A percentile compares a stretch with the other conserved stretches of the same genome.
These are phyloP conservation scores for Butorides virescens DNA, from an alignment of 2,113 vertebrate genomes.

Conservation along the genomic window DNA sequence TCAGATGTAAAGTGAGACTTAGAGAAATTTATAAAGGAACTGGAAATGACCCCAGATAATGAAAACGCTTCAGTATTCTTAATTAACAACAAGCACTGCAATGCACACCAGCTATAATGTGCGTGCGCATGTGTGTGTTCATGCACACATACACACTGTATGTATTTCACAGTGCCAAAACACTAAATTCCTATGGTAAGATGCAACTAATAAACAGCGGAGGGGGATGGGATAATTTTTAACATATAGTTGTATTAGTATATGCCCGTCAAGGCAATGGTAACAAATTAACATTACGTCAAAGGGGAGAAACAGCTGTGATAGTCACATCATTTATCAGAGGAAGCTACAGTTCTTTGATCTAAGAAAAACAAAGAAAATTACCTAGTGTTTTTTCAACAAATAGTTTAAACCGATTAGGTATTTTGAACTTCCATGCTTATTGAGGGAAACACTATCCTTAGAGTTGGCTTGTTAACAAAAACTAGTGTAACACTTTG, in stretches of 20 bases:
- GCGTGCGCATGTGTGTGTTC: fast-evolving
- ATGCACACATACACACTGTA: neutral
- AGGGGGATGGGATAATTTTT: neutral
- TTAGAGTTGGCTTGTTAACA: conserved; percentile 70
- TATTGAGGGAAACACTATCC: conserved; percentile 62
- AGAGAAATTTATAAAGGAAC: neutral
- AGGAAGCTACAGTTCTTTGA: conserved; percentile 43
- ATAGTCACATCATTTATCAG: conserved; percentile 39
- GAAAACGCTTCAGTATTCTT: neutral
- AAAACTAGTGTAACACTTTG: conserved; percentile 66
- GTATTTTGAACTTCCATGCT: conserved; percentile 56
- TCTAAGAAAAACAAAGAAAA: conserved; percentile 59
- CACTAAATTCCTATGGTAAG: neutral
- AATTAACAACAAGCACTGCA: neutral
- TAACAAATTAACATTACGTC: conserved; percentile 3
- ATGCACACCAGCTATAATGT: neutral
- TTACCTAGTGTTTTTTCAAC: conserved; percentile 47
- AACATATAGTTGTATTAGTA: neutral
- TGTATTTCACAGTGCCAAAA: neutral
- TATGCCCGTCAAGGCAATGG: neutral
- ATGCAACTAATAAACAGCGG: neutral
- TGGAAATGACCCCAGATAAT: neutral
- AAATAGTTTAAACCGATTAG: conserved; percentile 52
- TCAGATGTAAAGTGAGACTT: neutral
- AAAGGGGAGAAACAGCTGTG: conserved; percentile 26